phyloP scores from a whole-genome alignment of 1,140 invertebrate genomes.

The Cyclargus thomasi region DNA sequence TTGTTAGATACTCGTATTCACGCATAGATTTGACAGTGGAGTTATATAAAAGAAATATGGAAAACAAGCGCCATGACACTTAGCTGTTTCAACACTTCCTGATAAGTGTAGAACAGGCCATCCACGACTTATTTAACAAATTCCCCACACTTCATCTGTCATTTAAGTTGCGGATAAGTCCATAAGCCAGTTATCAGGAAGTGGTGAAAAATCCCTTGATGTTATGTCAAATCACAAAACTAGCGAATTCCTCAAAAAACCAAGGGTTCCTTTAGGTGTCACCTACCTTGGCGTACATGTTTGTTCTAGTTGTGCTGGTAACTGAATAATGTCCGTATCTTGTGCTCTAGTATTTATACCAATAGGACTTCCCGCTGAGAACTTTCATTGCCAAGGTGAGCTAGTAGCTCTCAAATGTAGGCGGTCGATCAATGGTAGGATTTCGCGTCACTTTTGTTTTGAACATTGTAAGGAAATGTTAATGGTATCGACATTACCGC shows the following conservation, averaged over 20 bases:
- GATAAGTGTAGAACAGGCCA: no score
- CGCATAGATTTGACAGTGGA: no score
- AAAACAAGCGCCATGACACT: no score
- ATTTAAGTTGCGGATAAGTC: no score
- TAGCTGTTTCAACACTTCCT: no score
- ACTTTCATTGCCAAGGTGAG: constrained; percentile 71
- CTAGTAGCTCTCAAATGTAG: constrained; percentile 36
- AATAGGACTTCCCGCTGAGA: constrained; percentile 2
- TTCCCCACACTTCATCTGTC: no score
- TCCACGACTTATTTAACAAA: no score
- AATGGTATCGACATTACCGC: not conserved
- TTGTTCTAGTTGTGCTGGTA: constrained; percentile 62
- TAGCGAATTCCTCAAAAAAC: no score
- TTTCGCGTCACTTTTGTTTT: constrained; percentile 44
- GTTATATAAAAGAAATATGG: no score
- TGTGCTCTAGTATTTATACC: constrained; percentile 33
- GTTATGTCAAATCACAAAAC: no score
- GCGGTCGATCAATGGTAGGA: constrained; percentile 62
- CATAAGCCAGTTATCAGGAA: no score
- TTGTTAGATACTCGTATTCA: constrained; percentile 11
- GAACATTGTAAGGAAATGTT: not conserved
- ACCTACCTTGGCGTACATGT: constrained; percentile 72
- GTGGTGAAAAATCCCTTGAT: no score
- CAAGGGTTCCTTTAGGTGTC: constrained; percentile 3
- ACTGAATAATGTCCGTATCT: constrained; percentile 63